Base-by-base conservation (phyloP, 2,888 invertebrate genomes). In the Hermodice carunculata region DNA sequence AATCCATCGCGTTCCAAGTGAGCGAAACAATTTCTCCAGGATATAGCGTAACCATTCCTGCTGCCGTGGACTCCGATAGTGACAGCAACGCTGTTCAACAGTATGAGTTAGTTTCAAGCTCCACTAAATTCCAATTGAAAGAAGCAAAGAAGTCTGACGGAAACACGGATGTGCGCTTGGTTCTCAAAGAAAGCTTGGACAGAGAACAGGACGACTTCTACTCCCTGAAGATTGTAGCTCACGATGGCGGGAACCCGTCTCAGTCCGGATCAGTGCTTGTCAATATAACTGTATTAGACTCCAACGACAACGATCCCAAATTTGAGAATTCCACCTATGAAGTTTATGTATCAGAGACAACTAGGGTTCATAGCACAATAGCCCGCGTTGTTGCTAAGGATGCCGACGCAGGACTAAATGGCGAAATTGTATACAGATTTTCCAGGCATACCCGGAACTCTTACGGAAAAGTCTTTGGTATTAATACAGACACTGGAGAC, bases 201-300 rank as follows among this genome's bases (percentile, higher is more conserved):
- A 53, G 73, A 8, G 73, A 73, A 51, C 17, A 29, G n/a, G 31
- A 58, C 22, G 66, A 66, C 22, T 24, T 37, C 28, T 67, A 94
- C 86, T 90, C 91, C 77, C 86, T 97, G 73, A 94, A 93, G 81
- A 91, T 97, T 46, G 92, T 93, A 17, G 96, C 96, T 2, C 92
- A 90, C 46, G 97, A 97, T 84, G 95, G 94, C 0, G 94, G 92
- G 0, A 94, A 94, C 2, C 86, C 70, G 0, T 57, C 64, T 0
- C 58, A 58, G 22, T 58, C 67, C 2, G 72, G 72, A 1, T 53
- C 62, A 6, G 42, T 70, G n/a, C 34, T 60, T 11, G 51, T 72
- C 26, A 59, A 68, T 24, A 61, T 72, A 32, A 61, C 60, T 11
- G 70, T 72, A 5, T 37, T 54, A 28, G 72, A 72, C 42, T 62